A percentile compares a stretch with the other conserved stretches of the same genome.
Conservation (phyloP, 2,113 vertebrate genomes). For the Nanorana parkeri region DNA sequence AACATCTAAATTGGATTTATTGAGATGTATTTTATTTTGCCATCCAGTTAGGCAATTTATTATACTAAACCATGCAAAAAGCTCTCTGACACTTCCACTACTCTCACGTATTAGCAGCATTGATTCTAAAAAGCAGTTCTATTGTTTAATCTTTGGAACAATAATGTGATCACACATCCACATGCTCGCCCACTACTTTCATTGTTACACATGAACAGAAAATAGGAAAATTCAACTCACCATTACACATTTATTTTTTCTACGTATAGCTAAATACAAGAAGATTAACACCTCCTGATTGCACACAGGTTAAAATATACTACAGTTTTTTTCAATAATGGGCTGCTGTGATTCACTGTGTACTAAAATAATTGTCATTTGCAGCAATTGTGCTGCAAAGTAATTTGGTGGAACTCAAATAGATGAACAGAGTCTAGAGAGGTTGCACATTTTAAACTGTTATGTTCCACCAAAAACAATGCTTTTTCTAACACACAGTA, state of each 20-base stretch:
- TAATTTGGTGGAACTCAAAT: too few relatives aligned
- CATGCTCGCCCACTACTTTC: constrained; percentile 33
- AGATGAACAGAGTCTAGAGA: too few relatives aligned
- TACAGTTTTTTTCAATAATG: too few relatives aligned
- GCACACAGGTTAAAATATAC: not conserved
- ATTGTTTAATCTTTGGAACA: constrained; percentile 48
- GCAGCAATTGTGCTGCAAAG: too few relatives aligned
- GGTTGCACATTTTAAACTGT: too few relatives aligned
- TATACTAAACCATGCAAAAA: constrained; percentile 37
- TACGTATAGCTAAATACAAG: constrained; percentile 4
- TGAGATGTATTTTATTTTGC: constrained; percentile 40
- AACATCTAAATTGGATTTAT: constrained; percentile 33
- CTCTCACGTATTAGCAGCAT: constrained; percentile 11
- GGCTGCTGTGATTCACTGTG: too few relatives aligned
- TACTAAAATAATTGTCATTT: too few relatives aligned
- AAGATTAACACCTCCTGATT: constrained; percentile 20
- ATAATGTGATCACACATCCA: constrained; percentile 45
- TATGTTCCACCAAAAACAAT: too few relatives aligned
- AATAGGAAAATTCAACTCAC: constrained; percentile 2
- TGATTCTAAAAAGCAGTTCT: constrained; percentile 37
- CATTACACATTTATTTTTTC: constrained; percentile 36
- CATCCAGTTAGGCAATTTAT: constrained; percentile 43
- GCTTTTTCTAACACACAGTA: too few relatives aligned
- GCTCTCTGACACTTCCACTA: constrained; percentile 29
- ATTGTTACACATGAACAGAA: constrained; percentile 5